Evolutionary conservation across 1,140 invertebrate species (phyloP), one percentile per base, ranked within the genome.

Genomic region (Octopus bimaculoides): DNA sequence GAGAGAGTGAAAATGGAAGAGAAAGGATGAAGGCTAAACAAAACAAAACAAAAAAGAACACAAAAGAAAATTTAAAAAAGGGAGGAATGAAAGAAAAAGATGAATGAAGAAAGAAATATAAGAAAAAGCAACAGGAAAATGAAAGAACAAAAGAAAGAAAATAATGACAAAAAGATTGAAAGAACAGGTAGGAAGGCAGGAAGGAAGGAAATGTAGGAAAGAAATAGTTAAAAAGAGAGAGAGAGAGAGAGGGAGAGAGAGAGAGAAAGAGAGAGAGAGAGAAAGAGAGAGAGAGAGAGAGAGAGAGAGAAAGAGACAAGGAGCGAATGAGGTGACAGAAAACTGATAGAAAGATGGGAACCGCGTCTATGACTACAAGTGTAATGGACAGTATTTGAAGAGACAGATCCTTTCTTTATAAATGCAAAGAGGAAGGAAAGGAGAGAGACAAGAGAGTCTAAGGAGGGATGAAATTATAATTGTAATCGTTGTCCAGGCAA

Each of bases 91-190:
- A 26, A 61, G 17, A 5, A 53, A 55, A 1, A 26, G 52, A 73
- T 17, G 10, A 69, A 73, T 17, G 71, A 52, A 79, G 66, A 79
- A 69, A 73, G 9, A 73, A 14, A 79, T 5, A 79, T 6, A 73
- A 8, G 71, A 9, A 79, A 14, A 79, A 26, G 71, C 6, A 79
- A 41, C 69, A 14, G 71, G 61, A 79, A 9, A 79, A 41, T 12
- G 74, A 75, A 20, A 75, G 20, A 75, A 52, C 69, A 66, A 79
- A 66, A 79, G 26, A 74, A 54, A 9, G 52, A 26, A 79, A 52
- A 53, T 6, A 76, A 52, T 52, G 75, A 76, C 26, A 26, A 76
- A 17, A 53, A 53, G 10, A 52, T 14, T 17, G 20, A 9, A 75
- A 26, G 10, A 26, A 75, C 10, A 75, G 10, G 20, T 9, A 20